phyloP scores from a whole-genome alignment of 1,140 invertebrate species.

The honey bee (Apis mellifera) region Amel_HAv3.1 CM009940.2:1081001-1081500 shows the following conservation, averaged over 20 bases:
- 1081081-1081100: conserved; percentile 69
- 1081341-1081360: background rate
- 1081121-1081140: conserved; percentile 65
- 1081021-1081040: conserved; percentile 63
- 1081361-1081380: background rate
- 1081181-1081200: conserved; percentile 45
- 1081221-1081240: background rate
- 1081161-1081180: conserved; percentile 60
- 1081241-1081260: background rate
- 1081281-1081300: background rate
- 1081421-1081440: background rate
- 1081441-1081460: background rate
- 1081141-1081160: conserved; percentile 63
- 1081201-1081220: conserved; percentile 58
- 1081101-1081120: conserved; percentile 70
- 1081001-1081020: conserved; percentile 64
- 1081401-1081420: background rate
- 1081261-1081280: conserved; percentile 24
- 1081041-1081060: conserved; percentile 74
- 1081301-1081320: background rate
- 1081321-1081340: background rate
- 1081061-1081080: conserved; percentile 72
- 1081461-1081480: conserved; percentile 6
- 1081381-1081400: conserved; percentile 14
- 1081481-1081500: background rate